Conservation (phyloP, 2,113 vertebrate species). For the Ascaphus truei region DNA sequence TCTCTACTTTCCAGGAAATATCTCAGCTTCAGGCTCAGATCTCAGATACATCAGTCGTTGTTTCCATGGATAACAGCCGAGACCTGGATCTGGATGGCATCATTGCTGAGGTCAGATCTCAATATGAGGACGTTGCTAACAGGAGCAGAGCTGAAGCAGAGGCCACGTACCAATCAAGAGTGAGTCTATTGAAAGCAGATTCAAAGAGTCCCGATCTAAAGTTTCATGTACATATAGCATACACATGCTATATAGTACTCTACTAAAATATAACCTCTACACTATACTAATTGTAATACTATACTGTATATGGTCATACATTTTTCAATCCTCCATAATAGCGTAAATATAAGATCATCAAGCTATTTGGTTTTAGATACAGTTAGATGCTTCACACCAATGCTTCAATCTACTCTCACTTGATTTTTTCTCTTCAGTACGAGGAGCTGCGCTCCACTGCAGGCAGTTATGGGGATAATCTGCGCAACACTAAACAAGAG, state of each 20-base stretch:
- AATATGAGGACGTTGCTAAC: conserved; percentile 88
- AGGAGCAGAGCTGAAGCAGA: conserved; percentile 79
- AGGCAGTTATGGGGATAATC: conserved; percentile 68
- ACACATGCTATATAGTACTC: too few species aligned
- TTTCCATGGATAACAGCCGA: conserved; percentile 91
- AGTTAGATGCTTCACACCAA: too few species aligned
- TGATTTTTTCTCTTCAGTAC: too few species aligned
- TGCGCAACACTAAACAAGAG: conserved; percentile 74
- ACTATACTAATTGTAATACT: too few species aligned
- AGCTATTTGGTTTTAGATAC: too few species aligned
- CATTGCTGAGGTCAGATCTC: conserved; percentile 81
- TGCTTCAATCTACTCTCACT: too few species aligned
- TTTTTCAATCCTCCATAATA: too few species aligned
- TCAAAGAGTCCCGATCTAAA: background rate
- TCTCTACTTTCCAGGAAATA: conserved; percentile 73
- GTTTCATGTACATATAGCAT: too few species aligned
- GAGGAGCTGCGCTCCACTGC: too few species aligned
- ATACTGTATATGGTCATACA: too few species aligned
- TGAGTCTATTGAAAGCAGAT: conserved; percentile 40
- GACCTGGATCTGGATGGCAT: conserved; percentile 86
- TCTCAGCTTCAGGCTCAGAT: conserved; percentile 84
- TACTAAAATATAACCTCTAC: too few species aligned
- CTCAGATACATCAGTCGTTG: conserved; percentile 80
- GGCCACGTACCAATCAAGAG: conserved; percentile 90
- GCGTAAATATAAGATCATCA: too few species aligned